phyloP scores from a whole-genome alignment of 2,888 invertebrate species.

The Dugesia japonica region DNA sequence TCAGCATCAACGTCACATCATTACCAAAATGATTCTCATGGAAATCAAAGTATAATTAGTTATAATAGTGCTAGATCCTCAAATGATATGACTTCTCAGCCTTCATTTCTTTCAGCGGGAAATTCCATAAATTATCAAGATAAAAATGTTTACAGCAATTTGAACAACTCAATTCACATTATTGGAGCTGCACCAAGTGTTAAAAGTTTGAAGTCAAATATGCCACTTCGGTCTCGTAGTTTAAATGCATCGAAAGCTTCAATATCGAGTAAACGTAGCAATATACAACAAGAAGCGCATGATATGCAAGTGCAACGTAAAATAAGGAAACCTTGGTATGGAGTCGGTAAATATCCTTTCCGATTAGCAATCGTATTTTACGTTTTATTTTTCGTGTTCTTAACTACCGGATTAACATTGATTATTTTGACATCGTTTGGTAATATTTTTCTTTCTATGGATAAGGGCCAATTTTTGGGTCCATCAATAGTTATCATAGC shows the following conservation, averaged over 20 bases:
- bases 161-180: neutral
- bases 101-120: neutral
- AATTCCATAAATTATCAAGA: neutral
- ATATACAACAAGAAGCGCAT: neutral
- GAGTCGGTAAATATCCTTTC: neutral
- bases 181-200: neutral
- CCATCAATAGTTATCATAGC: neutral
- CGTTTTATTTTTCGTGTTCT: neutral
- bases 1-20: neutral
- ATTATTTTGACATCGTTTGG: neutral
- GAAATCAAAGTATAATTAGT: neutral
- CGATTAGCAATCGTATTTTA: neutral
- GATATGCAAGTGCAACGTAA: neutral
- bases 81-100: neutral
- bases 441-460: neutral
- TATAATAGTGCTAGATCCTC: constrained; percentile 2
- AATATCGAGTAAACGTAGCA: neutral
- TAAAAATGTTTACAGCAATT: neutral
- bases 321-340: neutral
- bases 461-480: neutral
- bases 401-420: neutral
- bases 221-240: constrained; percentile 8
- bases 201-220: neutral
- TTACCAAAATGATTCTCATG: neutral
- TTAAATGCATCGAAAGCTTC: constrained; percentile 14